phyloP scores from a whole-genome alignment of 1,140 invertebrate species.

The Eupeodes corollae region DNA sequence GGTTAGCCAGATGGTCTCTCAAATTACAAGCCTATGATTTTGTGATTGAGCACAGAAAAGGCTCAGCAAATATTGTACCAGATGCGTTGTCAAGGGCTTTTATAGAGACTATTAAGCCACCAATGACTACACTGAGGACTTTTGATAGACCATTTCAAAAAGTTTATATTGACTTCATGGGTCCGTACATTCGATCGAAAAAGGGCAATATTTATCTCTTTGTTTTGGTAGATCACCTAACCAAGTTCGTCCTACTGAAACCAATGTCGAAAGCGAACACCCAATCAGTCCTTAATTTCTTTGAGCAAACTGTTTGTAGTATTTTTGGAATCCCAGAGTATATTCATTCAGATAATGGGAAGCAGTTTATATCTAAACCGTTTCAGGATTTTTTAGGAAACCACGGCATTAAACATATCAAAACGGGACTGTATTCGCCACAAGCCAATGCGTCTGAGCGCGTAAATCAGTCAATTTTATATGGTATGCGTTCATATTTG shows the following conservation, averaged over 20 bases:
- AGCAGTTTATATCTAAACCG: neutral
- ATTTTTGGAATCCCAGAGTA: constrained; percentile 3
- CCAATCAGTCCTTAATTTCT: neutral
- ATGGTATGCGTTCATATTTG: neutral
- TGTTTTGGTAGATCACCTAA: constrained; percentile 3
- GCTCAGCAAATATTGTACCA: too few species aligned
- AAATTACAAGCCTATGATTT: too few species aligned
- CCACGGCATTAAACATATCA: constrained; percentile 3
- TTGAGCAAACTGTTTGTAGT: constrained; percentile 1
- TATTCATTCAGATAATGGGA: constrained; percentile 3
- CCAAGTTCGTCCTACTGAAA: constrained; percentile 4
- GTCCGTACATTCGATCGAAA: constrained; percentile 1
- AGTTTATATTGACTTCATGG: neutral
- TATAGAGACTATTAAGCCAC: too few species aligned
- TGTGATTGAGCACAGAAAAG: too few species aligned
- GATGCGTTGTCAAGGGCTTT: too few species aligned
- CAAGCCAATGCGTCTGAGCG: constrained; percentile 12
- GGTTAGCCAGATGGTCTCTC: too few species aligned
- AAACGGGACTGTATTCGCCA: constrained; percentile 6
- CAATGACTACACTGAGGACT: too few species aligned
- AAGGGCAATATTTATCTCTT: constrained; percentile 1
- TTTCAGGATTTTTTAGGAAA: neutral
- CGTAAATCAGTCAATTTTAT: neutral
- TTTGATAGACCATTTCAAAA: too few species aligned
- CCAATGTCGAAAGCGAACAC: neutral